Conservation (phyloP, 2,113 vertebrate genomes). For the Nesoenas mayeri region DNA sequence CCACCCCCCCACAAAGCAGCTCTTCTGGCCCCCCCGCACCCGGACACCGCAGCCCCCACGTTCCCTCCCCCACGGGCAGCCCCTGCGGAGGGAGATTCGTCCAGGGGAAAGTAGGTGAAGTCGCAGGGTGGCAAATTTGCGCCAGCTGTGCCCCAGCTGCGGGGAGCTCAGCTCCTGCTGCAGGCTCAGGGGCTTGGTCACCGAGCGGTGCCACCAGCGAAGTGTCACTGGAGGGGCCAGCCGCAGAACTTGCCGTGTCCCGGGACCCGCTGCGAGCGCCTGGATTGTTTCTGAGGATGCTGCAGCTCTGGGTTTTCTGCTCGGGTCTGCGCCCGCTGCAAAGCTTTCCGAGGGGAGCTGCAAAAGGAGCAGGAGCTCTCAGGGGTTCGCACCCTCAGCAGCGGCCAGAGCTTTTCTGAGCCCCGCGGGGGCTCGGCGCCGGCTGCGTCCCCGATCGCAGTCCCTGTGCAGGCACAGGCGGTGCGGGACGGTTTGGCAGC, state of each 20-base stretch:
- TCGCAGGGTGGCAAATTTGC: too few species aligned
- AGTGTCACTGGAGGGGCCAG: not conserved
- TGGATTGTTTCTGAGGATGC: not conserved
- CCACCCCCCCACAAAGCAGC: not conserved
- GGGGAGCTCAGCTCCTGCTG: not conserved
- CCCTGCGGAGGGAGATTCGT: not conserved
- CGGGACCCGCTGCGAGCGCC: rapidly evolving
- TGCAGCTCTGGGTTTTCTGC: not conserved
- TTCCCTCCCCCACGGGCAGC: too few species aligned
- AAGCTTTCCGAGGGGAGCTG: not conserved
- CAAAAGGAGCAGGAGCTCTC: not conserved
- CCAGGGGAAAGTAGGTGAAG: not conserved
- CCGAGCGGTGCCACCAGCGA: not conserved
- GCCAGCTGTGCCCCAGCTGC: not conserved
- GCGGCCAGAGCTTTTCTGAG: not conserved
- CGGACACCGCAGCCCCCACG: not conserved
- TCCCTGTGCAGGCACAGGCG: rapidly evolving
- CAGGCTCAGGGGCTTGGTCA: not conserved
- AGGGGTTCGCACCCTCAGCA: rapidly evolving
- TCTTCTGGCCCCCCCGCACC: not conserved
- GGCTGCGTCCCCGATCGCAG: not conserved
- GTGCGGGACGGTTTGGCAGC: not conserved
- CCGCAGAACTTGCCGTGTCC: not conserved
- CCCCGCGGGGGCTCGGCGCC: rapidly evolving
- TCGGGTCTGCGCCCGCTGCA: rapidly evolving